A percentile compares a stretch with the other conserved stretches of the same genome.
These are phyloP conservation scores for Gambusia affinis DNA, from an alignment of 2,113 vertebrate genomes.

Conservation along the genomic window DNA sequence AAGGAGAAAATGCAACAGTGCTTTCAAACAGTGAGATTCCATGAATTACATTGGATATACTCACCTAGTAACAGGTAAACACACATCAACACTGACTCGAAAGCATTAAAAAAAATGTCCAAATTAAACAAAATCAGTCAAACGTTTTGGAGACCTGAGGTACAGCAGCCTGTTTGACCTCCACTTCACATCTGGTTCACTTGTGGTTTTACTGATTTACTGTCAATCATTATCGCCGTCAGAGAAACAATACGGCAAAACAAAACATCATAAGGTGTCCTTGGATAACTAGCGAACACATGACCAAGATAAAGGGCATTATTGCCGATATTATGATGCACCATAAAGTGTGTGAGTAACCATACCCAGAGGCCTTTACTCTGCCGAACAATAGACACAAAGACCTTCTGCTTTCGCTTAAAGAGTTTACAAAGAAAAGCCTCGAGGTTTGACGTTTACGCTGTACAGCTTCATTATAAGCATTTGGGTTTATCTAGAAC, in stretches of 20 bases:
- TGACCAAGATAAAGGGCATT: constrained; percentile 35
- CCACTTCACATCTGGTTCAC: background rate
- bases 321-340: constrained; percentile 43
- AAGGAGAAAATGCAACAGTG: constrained; percentile 48
- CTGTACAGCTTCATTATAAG: background rate
- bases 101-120: constrained; percentile 33
- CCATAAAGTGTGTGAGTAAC: constrained; percentile 44
- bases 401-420: constrained; percentile 26
- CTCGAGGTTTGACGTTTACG: background rate
- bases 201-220: constrained; percentile 22
- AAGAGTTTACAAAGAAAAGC: background rate
- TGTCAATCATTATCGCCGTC: constrained; percentile 14
- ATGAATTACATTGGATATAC: constrained; percentile 54
- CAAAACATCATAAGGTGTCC: constrained; percentile 11
- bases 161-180: constrained; percentile 12
- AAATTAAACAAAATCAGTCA: background rate
- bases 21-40: constrained; percentile 69
- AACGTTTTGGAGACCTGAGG: background rate
- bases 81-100: constrained; percentile 70
- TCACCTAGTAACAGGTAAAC: constrained; percentile 78
- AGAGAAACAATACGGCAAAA: constrained; percentile 10
- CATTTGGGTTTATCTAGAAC: background rate
- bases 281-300: constrained; percentile 19
- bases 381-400: constrained; percentile 32
- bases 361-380: constrained; percentile 34